These are phyloP conservation scores for Lasiurus borealis DNA, from an alignment of 2,113 vertebrate genomes.

Conservation along the genomic window DNA sequence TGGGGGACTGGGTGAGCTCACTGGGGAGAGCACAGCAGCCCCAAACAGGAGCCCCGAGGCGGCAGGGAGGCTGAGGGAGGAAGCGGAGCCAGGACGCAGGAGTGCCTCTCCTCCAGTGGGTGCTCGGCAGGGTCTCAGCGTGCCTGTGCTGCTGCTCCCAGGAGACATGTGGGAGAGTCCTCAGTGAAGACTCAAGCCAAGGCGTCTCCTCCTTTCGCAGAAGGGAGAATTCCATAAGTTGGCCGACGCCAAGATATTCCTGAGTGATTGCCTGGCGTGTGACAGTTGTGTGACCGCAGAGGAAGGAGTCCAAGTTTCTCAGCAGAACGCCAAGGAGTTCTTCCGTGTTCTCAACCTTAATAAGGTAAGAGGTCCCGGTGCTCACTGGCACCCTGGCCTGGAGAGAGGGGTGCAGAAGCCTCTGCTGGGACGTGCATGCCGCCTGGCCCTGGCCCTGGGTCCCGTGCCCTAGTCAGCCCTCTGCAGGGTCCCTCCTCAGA, in stretches of 20 bases:
- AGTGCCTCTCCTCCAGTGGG: background rate
- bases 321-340: conserved; percentile 93
- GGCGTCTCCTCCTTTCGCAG: conserved; percentile 78
- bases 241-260: conserved; percentile 89
- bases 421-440: background rate
- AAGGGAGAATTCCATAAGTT: conserved; percentile 87
- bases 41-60: background rate
- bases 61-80: background rate
- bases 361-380: conserved; percentile 87
- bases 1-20: accelerated
- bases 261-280: conserved; percentile 96
- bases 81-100: background rate
- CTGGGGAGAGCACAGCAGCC: accelerated
- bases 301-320: conserved; percentile 92
- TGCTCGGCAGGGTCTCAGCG: no score
- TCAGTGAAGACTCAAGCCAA: background rate
- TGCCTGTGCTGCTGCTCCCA: no score
- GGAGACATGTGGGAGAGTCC: background rate
- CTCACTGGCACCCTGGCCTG: accelerated
- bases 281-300: conserved; percentile 94
- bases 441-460: background rate
- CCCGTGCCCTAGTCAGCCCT: background rate
- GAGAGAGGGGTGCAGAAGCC: background rate
- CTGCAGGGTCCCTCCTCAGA: background rate
- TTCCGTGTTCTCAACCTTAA: conserved; percentile 92